These are phyloP conservation scores for Chaenodraco wilsoni DNA, from an alignment of 2,797 vertebrate genomes.

Conservation along the genomic window DNA sequence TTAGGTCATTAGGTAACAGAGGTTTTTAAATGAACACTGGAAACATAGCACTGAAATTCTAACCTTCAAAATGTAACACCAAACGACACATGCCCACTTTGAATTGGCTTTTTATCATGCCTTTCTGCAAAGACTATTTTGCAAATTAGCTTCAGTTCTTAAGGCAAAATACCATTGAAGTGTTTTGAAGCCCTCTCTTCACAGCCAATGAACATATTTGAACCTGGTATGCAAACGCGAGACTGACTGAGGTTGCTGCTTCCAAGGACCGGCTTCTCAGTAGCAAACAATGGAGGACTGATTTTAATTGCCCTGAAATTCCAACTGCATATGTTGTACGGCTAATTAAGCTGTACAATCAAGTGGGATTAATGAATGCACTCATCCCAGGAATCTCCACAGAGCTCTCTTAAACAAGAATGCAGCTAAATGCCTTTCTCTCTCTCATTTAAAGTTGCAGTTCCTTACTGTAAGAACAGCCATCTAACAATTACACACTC, in stretches of 20 bases:
- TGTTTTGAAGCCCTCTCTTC: conserved; percentile 21
- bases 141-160: conserved; percentile 28
- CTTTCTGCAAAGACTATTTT: conserved; percentile 8
- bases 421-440: conserved; percentile 27
- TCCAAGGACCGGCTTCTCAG: conserved; percentile 16
- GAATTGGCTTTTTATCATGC: neutral
- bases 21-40: conserved; percentile 10
- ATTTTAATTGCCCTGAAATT: conserved; percentile 65
- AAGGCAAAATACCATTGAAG: conserved; percentile 12
- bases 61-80: conserved; percentile 13
- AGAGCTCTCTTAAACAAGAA: conserved; percentile 42
- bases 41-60: neutral
- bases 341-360: conserved; percentile 57
- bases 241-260: neutral
- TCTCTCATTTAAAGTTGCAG: conserved; percentile 12
- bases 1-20: conserved; percentile 2
- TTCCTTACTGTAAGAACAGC: neutral
- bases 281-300: conserved; percentile 36
- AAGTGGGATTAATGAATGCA: conserved; percentile 53
- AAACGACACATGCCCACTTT: neutral
- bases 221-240: conserved; percentile 5
- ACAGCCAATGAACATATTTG: conserved; percentile 19
- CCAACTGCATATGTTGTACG: conserved; percentile 48
- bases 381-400: conserved; percentile 46
- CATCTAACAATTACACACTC: neutral